Percentiles rank a stretch among this genome's conserved stretches.
Evolutionary conservation across 2,113 vertebrate genomes (phyloP).

Genomic region (Xenopus tropicalis): DNA sequence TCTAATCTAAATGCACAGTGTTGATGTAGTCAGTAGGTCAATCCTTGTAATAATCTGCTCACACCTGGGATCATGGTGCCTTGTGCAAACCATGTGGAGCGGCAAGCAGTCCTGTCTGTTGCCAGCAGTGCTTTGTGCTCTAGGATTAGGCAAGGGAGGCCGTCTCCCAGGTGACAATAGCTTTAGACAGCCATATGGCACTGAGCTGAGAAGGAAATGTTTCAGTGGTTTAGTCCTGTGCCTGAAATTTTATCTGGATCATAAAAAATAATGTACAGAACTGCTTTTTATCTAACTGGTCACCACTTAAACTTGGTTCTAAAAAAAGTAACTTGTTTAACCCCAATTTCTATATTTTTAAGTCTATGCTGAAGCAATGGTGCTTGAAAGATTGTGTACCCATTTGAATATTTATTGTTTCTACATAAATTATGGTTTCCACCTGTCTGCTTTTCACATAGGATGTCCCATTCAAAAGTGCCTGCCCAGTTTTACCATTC

Average conservation of each 20-base stretch:
- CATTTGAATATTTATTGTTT: too few species aligned
- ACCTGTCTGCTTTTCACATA: too few species aligned
- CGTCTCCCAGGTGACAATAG: constrained; percentile 27
- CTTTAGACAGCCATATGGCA: constrained; percentile 21
- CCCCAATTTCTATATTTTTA: too few species aligned
- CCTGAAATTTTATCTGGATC: background rate
- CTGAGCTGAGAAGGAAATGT: background rate
- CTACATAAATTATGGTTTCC: too few species aligned
- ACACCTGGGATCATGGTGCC: constrained; percentile 31
- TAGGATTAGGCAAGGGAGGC: constrained; percentile 8
- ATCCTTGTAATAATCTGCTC: constrained; percentile 25
- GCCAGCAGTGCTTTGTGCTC: constrained; percentile 17
- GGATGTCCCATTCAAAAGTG: too few species aligned
- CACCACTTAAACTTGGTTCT: too few species aligned
- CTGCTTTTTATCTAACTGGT: too few species aligned
- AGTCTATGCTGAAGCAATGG: too few species aligned
- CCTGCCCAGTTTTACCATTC: too few species aligned
- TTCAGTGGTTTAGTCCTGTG: background rate
- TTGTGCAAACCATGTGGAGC: background rate
- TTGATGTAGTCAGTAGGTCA: constrained; percentile 39
- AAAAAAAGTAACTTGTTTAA: too few species aligned
- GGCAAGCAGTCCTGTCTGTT: background rate
- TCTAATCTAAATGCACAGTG: constrained; percentile 20
- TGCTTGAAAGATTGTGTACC: too few species aligned
- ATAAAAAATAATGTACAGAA: too few species aligned